Evolutionary conservation across 1,140 invertebrate species (phyloP).

Genomic region (Asobara japonica): DNA sequence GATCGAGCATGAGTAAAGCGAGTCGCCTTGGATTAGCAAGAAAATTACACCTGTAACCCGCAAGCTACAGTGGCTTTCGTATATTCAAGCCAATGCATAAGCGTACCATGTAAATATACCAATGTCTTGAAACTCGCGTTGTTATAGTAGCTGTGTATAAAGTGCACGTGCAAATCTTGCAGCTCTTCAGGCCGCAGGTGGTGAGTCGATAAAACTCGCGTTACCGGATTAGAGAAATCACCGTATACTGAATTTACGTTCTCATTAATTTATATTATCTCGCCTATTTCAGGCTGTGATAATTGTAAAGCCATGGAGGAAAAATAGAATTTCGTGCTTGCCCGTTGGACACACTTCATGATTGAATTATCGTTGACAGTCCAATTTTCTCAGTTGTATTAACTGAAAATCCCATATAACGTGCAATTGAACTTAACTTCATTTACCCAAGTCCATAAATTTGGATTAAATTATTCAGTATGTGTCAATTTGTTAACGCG

Average conservation of each 20-base stretch:
- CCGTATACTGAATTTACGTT: slow-evolving; percentile 13
- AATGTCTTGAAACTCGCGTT: not conserved
- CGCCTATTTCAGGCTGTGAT: not conserved
- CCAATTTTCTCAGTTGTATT: not conserved
- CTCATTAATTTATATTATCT: slow-evolving; percentile 32
- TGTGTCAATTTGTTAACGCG: not conserved
- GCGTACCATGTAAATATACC: not conserved
- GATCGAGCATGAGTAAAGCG: not conserved
- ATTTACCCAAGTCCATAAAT: not conserved
- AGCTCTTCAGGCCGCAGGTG: slow-evolving; percentile 23
- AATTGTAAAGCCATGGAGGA: not conserved
- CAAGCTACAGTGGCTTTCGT: not conserved
- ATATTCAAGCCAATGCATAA: not conserved
- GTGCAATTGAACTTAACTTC: not conserved
- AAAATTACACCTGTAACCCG: slow-evolving; percentile 12
- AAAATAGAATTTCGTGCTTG: too few species aligned
- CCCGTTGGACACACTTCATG: too few species aligned
- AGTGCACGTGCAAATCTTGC: not conserved
- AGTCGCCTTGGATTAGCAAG: not conserved
- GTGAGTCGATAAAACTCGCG: slow-evolving; percentile 32
- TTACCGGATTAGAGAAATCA: slow-evolving; percentile 41
- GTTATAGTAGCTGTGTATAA: slow-evolving; percentile 1
- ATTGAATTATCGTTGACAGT: slow-evolving; percentile 11
- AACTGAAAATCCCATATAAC: not conserved
- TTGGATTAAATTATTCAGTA: not conserved